Base-by-base conservation (phyloP, 2,797 vertebrate genomes). In the Enteromius unitaeniatus region DNA sequence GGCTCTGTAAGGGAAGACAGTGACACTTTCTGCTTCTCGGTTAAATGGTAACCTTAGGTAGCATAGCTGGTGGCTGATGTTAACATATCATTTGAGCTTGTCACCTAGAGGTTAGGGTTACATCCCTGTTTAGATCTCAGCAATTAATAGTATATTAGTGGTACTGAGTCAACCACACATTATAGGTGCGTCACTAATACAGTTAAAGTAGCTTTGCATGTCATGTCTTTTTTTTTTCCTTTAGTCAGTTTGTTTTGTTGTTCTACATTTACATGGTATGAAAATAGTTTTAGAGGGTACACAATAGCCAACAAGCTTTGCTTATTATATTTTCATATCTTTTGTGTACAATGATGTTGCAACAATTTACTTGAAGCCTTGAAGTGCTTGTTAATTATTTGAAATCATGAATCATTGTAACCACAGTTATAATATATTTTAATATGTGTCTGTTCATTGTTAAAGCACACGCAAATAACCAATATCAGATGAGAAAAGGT, bases 21-120 rank as follows among this genome's bases (percentile, higher is more conserved):
- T 86, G 82, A 85, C 85, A 81, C 78, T 79, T 70, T 86, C 83
- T 85, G 84, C 76, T 86, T 74, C 85, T 74, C 69, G 62, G 82
- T 88, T 89, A 88, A 88, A 88, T 88, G 80, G 21, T 87, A 79
- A 86, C 87, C 86, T 81, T 81, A 86, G 86, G 82, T 86, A 88
- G 76, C 69, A 82, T 88, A 84, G 83, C 85, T 87, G 47, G 69
- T 86, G 87, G 86, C 87, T 85, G 82, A 87, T 67, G 72, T 89
- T 89, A 90, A 85, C 75, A 78, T 87, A 87, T 88, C 82, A 86
- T 84, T 42, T 87, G 85, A 88, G 85, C 87, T n/a, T 68, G 49
- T 85, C 82, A 75, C 58, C 78, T 78, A 75, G 68, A 81, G 78
- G 64, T 85, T 81, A 87, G 82, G 81, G 85, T 89, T 86, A 81